phyloP scores from a whole-genome alignment of 2,797 vertebrate genomes.

The Avahi laniger region DNA sequence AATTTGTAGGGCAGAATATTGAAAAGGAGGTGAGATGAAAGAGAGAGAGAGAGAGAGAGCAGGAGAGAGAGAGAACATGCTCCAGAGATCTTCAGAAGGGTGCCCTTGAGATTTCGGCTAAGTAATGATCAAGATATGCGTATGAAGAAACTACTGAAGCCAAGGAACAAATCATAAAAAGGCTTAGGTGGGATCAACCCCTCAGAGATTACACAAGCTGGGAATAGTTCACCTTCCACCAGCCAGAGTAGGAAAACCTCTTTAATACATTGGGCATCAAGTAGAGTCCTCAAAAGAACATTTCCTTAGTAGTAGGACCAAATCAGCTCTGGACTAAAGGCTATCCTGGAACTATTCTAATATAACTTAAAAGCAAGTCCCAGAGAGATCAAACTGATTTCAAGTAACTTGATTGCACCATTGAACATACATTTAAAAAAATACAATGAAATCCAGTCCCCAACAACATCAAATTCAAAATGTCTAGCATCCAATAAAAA shows the following conservation, averaged over 20 bases:
- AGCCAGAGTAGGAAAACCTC: neutral
- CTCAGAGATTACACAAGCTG: neutral
- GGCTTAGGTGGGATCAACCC: neutral
- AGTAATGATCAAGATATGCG: neutral
- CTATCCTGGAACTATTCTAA: neutral
- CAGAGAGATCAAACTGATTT: neutral
- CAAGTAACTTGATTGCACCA: neutral
- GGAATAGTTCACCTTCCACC: neutral
- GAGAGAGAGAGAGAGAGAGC: neutral
- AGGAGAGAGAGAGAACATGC: neutral
- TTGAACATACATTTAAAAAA: neutral
- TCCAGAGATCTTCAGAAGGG: neutral
- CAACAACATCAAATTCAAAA: constrained; percentile 8
- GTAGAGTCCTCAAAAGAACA: neutral
- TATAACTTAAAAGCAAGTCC: neutral
- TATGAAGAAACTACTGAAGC: neutral
- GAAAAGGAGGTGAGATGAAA: neutral
- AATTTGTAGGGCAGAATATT: neutral
- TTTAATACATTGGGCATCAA: neutral
- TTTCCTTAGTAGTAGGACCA: neutral
- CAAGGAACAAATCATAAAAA: neutral
- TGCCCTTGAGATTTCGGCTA: neutral
- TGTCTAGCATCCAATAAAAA: neutral
- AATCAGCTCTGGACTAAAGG: neutral
- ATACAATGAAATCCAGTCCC: neutral